Conservation (phyloP, 2,113 vertebrate species). For the Falcunculus frontatus region DNA sequence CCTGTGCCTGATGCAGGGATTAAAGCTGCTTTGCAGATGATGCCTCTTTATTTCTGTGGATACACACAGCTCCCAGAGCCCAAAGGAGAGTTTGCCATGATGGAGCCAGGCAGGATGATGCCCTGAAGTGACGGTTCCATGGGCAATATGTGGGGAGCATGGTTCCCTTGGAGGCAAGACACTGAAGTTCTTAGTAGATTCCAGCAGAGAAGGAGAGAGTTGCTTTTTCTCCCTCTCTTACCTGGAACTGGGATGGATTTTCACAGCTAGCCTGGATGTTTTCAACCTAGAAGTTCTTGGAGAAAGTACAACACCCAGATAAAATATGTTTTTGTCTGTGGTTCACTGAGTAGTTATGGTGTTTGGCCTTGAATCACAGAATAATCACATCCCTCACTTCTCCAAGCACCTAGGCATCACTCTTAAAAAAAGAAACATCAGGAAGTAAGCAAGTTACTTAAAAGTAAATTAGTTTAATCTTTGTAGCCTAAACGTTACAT, state of each 20-base stretch:
- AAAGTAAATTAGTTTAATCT: constrained; percentile 67
- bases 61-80: rapidly evolving
- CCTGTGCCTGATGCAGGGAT: neutral
- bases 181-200: rapidly evolving
- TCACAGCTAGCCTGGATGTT: neutral
- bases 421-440: constrained; percentile 48
- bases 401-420: constrained; percentile 43
- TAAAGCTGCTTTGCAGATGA: neutral
- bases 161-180: rapidly evolving
- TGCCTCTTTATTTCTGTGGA: neutral
- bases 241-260: neutral
- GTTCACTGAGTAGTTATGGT: neutral
- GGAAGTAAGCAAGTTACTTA: constrained; percentile 65
- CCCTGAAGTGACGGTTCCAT: rapidly evolving
- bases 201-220: neutral
- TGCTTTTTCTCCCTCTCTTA: neutral
- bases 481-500: constrained; percentile 66
- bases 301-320: constrained; percentile 19
- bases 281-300: constrained; percentile 22
- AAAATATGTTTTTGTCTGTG: constrained; percentile 34
- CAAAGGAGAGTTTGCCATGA: rapidly evolving
- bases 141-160: rapidly evolving
- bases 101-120: neutral
- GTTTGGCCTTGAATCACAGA: neutral
- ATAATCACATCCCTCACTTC: neutral